Base-by-base conservation (phyloP, 1,140 invertebrate species). In the Chironomus striatipennis region DNA sequence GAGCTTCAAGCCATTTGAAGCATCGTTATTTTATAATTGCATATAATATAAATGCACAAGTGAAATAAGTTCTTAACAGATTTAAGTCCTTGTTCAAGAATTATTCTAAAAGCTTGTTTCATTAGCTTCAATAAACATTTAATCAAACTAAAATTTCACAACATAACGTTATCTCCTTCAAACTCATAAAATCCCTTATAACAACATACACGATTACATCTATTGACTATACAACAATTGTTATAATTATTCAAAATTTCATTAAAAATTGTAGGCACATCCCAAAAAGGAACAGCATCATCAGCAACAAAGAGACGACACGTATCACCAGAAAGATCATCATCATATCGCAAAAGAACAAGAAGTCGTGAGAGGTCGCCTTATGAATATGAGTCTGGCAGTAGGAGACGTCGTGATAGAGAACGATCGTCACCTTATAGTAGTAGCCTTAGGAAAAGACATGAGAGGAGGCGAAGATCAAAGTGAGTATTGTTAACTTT, bases 381-480 rank as follows among this genome's bases (percentile, higher is more conserved):
- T 18, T 70, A 70, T 70, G 65, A 70, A n/a, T 70, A 70, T 20
- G 65, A 70, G 3, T 5, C 4, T n/a, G n/a, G n/a, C 4, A 70
- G 65, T 20, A n/a, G 65, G 5, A 70, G 20, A 20, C 20, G 20
- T 70, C 65, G 65, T 70, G 65, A 70, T 18, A n/a, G 65, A 9
- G 65, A 70, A 70, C 65, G 65, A n/a, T 57, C 65, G 20, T 18
- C 65, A 57, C 65, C 65, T 18, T 17, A 18, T 21, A 42, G n/a
- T 74, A 73, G 75, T 76, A 12, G 76, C 77, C 20, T 43, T 12
- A 73, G 42, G 12, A 73, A 73, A 42, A 42, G 15, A 15, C 42
- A n/a, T 7, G 15, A 57, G 34, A 42, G 76, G 73, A 3, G 76
- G 74, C 15, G 43, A 67, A 24, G 47, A 34, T 76, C 76, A 57